Evolutionary conservation across 2,888 invertebrate genomes (phyloP), one percentile per base, ranked within the genome.

Genomic region (Esperia sulphurella): DNA sequence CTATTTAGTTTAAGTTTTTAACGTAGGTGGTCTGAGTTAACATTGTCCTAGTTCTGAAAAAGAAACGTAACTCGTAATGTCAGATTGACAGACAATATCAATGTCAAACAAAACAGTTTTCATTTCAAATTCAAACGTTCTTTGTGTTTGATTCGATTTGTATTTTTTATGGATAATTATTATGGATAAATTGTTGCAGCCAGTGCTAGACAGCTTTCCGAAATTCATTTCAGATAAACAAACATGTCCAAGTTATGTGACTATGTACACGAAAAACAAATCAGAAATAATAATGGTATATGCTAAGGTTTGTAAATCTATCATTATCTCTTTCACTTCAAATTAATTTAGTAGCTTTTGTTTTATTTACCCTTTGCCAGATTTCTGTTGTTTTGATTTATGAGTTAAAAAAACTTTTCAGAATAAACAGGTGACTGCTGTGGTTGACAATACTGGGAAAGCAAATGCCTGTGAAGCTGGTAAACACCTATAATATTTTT

Each of bases 181-280:
- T 52, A 83, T 85, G 83, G 75, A 76, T 49, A 63, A 42, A 48
- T 41, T 71, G 49, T 49, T 83, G 14, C 65, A 77, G 55, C 63
- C 68, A 56, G 56, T 88, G 14, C n/a, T 63, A 54, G 70, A 82
- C 43, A 67, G 43, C 46, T 83, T 71, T 61, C 61, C 83, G 0
- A 80, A 83, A 55, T 71, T 68, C 51, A 52, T 53, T 41, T 59
- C 86, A 45, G 75, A 83, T 43, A 83, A 77, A 66, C 82, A 81
- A 63, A 58, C 59, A 47, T 70, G 74, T 50, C 83, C 88, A 1
- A 87, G 75, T 58, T 90, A 88, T 63, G 73, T 89, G 2, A 67
- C 77, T 70, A 84, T 88, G 68, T 86, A 75, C 48, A 74, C 79
- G 13, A 83, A 79, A 70, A 65, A 52, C 47, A 67, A 59, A 38